phyloP scores from a whole-genome alignment of 2,113 vertebrate genomes.

The Puffinus mauretanicus region DNA sequence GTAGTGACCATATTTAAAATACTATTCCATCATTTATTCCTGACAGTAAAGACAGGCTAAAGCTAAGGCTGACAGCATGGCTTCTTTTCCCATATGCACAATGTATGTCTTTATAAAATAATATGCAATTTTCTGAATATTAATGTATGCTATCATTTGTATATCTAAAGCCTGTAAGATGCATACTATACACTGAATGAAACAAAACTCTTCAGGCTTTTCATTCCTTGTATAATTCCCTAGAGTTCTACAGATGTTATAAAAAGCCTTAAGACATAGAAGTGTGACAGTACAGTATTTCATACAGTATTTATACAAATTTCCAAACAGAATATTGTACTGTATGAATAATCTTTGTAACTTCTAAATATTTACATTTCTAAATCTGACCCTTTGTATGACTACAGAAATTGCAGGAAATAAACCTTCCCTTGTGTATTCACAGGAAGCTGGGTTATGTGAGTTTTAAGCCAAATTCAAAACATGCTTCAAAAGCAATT shows the following conservation, averaged over 20 bases:
- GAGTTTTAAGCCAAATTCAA: not conserved
- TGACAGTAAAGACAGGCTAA: not conserved
- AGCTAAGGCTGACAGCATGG: not conserved
- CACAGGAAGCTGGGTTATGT: constrained; percentile 8
- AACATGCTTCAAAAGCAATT: constrained; percentile 13
- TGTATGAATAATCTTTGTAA: not conserved
- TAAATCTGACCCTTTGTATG: constrained; percentile 31
- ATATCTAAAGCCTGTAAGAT: not conserved
- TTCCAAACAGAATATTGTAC: constrained; percentile 8
- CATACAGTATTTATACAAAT: not conserved
- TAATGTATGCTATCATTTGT: not conserved
- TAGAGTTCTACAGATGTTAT: not conserved
- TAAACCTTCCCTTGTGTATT: constrained; percentile 13
- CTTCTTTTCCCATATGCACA: not conserved
- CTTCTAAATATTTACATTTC: constrained; percentile 34
- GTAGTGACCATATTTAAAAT: not conserved
- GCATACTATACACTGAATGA: not conserved
- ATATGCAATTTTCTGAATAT: not conserved
- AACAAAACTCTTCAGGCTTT: constrained; percentile 17
- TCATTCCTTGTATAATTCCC: not conserved
- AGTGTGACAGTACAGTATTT: not conserved
- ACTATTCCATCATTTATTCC: not conserved
- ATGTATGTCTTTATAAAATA: not conserved
- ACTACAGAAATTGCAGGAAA: constrained; percentile 31
- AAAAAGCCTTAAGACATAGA: constrained; percentile 21